These are phyloP conservation scores for Lamellibrachia columna DNA, from an alignment of 2,888 invertebrate genomes.

Conservation along the genomic window DNA sequence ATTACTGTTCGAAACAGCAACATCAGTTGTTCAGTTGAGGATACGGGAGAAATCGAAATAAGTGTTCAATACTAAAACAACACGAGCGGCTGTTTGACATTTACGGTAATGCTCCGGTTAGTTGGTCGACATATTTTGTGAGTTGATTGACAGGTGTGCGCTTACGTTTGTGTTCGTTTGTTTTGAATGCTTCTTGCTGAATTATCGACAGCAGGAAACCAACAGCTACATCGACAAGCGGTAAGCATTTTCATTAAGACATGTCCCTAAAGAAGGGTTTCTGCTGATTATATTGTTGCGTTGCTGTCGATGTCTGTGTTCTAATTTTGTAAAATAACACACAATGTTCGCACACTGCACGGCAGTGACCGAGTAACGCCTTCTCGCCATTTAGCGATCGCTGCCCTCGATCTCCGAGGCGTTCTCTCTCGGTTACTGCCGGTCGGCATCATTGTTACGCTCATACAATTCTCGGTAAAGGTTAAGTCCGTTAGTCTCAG, in stretches of 20 bases:
- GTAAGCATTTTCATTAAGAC: background rate
- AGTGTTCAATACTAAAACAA: background rate
- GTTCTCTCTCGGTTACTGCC: background rate
- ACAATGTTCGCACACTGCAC: background rate
- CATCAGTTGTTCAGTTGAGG: background rate
- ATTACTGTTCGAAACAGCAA: background rate
- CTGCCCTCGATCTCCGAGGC: background rate
- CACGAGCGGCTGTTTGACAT: background rate
- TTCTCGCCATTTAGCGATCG: background rate
- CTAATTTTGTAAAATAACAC: background rate
- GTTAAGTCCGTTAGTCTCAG: too few species aligned
- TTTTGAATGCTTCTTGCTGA: background rate
- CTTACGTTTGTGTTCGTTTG: background rate
- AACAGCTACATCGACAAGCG: background rate
- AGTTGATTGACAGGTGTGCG: background rate
- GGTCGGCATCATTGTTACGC: too few species aligned
- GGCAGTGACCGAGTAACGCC: background rate
- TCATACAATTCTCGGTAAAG: too few species aligned
- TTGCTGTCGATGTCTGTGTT: background rate
- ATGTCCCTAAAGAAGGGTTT: background rate
- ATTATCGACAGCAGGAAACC: background rate
- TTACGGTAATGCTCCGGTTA: background rate
- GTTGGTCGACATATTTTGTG: background rate
- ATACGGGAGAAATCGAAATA: background rate
- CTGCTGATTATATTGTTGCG: background rate